Percentiles rank a stretch among this genome's conserved stretches.
phyloP scores from a whole-genome alignment of 2,888 invertebrate species.

The Scaptomyza parva region DNA sequence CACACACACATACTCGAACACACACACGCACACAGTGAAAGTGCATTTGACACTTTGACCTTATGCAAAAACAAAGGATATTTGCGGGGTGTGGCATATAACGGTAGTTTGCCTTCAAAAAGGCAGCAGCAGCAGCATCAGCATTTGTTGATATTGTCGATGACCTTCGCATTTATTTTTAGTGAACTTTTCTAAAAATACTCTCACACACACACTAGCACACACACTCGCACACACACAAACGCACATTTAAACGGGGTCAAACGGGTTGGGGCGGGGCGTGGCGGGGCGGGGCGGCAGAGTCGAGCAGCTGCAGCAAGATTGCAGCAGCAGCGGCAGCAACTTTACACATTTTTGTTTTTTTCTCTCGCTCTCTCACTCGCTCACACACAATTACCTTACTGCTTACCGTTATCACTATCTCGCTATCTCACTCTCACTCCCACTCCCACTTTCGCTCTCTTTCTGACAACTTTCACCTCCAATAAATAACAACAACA shows the following conservation, averaged over 20 bases:
- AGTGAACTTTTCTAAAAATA: slow-evolving; percentile 55
- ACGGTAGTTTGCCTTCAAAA: neutral
- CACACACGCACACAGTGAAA: neutral
- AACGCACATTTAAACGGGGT: slow-evolving; percentile 78
- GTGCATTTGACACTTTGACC: slow-evolving; percentile 68
- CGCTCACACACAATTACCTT: neutral
- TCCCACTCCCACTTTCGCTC: neutral
- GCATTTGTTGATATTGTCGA: slow-evolving; percentile 1
- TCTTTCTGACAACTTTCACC: no score
- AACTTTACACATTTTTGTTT: slow-evolving; percentile 11
- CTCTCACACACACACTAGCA: neutral
- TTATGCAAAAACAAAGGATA: slow-evolving; percentile 35
- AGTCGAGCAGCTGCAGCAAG: slow-evolving; percentile 39
- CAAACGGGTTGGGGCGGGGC: no score
- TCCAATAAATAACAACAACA: neutral
- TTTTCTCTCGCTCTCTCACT: neutral
- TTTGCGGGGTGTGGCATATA: neutral
- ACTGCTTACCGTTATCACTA: no score
- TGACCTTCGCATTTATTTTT: slow-evolving; percentile 81
- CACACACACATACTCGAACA: neutral
- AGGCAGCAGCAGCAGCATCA: neutral
- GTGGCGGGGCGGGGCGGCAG: no score
- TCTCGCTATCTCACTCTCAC: neutral
- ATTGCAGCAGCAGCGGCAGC: slow-evolving; percentile 36
- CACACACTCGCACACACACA: neutral